phyloP scores from a whole-genome alignment of 2,113 vertebrate species.

The Ovibos moschatus region DNA sequence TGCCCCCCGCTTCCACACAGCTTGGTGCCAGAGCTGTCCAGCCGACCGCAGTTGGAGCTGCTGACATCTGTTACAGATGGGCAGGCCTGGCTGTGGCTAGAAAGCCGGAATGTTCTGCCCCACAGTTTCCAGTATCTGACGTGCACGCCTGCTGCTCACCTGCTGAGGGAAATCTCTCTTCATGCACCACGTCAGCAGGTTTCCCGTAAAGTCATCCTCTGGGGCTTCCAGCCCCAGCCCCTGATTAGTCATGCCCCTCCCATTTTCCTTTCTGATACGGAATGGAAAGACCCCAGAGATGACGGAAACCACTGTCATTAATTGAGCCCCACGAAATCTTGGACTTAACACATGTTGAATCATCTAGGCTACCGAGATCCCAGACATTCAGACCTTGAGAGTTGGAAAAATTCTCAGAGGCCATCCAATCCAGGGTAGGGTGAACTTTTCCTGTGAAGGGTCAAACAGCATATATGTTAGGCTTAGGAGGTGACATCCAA shows the following conservation, averaged over 20 bases:
- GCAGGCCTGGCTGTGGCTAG: neutral
- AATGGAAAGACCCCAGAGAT: neutral
- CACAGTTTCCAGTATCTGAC: conserved; percentile 56
- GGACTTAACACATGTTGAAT: neutral
- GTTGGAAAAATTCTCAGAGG: neutral
- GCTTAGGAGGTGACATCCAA: neutral
- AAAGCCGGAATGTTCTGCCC: neutral
- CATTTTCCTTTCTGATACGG: neutral
- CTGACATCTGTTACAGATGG: neutral
- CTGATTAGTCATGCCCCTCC: neutral
- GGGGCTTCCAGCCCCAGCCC: neutral
- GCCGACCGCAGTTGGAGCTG: neutral
- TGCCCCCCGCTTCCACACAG: neutral
- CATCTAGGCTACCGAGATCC: neutral
- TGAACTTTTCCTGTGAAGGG: neutral
- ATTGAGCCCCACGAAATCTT: neutral
- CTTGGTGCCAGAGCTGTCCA: neutral
- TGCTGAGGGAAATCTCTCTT: conserved; percentile 5
- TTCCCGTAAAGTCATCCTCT: neutral
- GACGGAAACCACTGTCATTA: neutral
- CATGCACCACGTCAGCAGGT: neutral
- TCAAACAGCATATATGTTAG: neutral
- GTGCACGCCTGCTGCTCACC: neutral
- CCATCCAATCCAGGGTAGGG: neutral
- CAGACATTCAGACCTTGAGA: neutral